Evolutionary conservation across 2,113 vertebrate species (phyloP).

Genomic region (Halichoeres trimaculatus): DNA sequence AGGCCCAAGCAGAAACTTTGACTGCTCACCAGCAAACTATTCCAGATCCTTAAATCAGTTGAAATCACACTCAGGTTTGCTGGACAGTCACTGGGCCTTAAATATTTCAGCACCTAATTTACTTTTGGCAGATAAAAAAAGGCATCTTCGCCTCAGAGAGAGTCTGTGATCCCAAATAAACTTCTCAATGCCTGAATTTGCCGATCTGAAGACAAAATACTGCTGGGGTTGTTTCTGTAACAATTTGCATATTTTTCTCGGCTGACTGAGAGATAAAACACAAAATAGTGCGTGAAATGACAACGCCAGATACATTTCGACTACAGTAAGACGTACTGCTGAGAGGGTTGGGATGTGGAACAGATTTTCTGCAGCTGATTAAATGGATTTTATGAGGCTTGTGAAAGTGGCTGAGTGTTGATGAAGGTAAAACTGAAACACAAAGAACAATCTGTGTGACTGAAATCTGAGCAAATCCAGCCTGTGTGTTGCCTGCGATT

Average conservation of each 20-base stretch:
- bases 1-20: constrained; percentile 9
- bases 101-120: constrained; percentile 13
- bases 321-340: neutral
- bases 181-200: neutral
- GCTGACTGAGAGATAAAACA: neutral
- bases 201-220: neutral
- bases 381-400: constrained; percentile 5
- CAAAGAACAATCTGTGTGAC: constrained; percentile 21
- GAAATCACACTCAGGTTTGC: constrained; percentile 31
- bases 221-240: neutral
- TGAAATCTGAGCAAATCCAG: constrained; percentile 7
- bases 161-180: constrained; percentile 12
- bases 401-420: constrained; percentile 13
- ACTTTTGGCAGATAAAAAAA: constrained; percentile 30
- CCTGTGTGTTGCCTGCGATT: constrained; percentile 21
- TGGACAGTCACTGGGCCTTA: constrained; percentile 23
- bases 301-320: constrained; percentile 15
- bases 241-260: constrained; percentile 1
- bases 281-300: constrained; percentile 1
- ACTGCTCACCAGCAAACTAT: constrained; percentile 38
- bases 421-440: constrained; percentile 15
- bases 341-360: neutral
- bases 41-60: constrained; percentile 46
- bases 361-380: constrained; percentile 29
- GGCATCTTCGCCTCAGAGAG: neutral